These are phyloP conservation scores for Pachycephus smyrnensis DNA, from an alignment of 2,888 invertebrate genomes.

Conservation along the genomic window DNA sequence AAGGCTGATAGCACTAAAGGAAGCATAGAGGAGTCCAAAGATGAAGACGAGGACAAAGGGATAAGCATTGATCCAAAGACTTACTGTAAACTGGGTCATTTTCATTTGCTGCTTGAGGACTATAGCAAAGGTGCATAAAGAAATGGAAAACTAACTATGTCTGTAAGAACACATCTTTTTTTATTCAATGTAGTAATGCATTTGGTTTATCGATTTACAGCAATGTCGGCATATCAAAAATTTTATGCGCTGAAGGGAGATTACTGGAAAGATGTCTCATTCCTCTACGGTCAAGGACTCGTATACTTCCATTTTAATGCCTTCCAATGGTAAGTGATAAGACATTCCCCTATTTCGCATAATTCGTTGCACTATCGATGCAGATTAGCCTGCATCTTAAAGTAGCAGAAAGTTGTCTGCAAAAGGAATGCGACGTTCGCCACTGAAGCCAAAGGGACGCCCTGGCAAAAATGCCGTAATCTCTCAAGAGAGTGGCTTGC, in stretches of 20 bases:
- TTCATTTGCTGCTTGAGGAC: slow-evolving; percentile 92
- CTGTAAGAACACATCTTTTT: background rate
- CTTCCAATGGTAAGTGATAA: slow-evolving; percentile 89
- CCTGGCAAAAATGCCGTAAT: slow-evolving; percentile 50
- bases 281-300: slow-evolving; percentile 94
- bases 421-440: slow-evolving; percentile 5
- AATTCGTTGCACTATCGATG: background rate
- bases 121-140: slow-evolving; percentile 86
- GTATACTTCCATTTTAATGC: slow-evolving; percentile 97
- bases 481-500: slow-evolving; percentile 51
- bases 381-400: background rate
- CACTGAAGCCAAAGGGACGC: slow-evolving; percentile 29
- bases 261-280: slow-evolving; percentile 90
- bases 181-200: background rate
- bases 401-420: slow-evolving; percentile 2
- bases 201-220: slow-evolving; percentile 71
- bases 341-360: slow-evolving; percentile 10
- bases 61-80: slow-evolving; percentile 89
- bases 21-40: slow-evolving; percentile 47
- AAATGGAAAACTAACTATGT: slow-evolving; percentile 6
- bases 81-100: slow-evolving; percentile 95
- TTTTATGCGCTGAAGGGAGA: slow-evolving; percentile 83
- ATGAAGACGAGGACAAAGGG: slow-evolving; percentile 71
- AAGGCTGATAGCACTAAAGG: slow-evolving; percentile 62
- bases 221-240: slow-evolving; percentile 97